Evolutionary conservation across 2,113 vertebrate species (phyloP).

Genomic region (Pachyramphus minor): DNA sequence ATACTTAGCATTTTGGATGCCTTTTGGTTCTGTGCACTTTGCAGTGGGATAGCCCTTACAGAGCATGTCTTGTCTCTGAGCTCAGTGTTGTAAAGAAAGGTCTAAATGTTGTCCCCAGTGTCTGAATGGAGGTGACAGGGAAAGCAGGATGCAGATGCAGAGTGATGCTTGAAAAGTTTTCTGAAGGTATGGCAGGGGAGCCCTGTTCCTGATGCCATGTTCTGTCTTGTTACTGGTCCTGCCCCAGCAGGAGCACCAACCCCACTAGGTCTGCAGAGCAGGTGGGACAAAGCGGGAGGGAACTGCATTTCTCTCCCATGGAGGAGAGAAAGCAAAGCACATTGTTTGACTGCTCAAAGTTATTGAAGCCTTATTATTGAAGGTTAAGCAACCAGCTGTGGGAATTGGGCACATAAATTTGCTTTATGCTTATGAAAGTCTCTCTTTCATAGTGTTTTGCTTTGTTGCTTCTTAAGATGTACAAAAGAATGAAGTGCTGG

Average conservation of each 20-base stretch:
- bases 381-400: constrained; percentile 9
- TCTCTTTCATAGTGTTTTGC: not conserved
- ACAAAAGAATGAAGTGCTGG: not conserved
- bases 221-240: not conserved
- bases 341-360: not conserved
- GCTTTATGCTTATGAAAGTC: not conserved
- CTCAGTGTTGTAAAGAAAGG: not conserved
- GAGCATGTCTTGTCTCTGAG: not conserved
- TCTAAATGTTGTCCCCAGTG: not conserved
- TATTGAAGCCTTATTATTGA: not conserved
- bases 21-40: not conserved
- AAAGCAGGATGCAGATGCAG: not conserved
- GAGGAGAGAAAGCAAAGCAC: not conserved
- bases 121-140: not conserved
- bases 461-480: not conserved
- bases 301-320: not conserved
- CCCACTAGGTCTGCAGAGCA: not conserved
- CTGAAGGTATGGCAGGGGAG: not conserved
- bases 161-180: not conserved
- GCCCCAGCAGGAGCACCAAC: not conserved
- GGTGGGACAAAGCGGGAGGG: not conserved
- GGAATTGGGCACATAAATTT: not conserved
- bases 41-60: not conserved
- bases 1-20: not conserved
- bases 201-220: fast-evolving